These are phyloP conservation scores for Catotricha subobsoleta DNA, from an alignment of 2,888 invertebrate genomes.

Conservation along the genomic window DNA sequence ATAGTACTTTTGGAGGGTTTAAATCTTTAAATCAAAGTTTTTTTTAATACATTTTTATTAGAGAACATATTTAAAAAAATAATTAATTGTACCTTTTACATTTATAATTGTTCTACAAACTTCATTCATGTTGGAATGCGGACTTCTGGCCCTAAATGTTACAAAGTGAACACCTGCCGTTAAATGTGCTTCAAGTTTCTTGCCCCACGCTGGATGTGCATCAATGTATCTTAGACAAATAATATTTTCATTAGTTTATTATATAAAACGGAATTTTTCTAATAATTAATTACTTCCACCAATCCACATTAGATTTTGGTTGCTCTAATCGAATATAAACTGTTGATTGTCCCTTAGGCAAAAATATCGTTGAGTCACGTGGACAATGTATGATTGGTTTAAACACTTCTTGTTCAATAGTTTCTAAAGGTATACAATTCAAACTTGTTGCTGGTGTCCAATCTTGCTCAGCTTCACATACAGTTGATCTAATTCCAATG, in stretches of 20 bases:
- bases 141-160: slow-evolving; percentile 39
- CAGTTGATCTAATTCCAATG: slow-evolving; percentile 18
- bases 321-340: slow-evolving; percentile 30
- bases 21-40: too few species aligned
- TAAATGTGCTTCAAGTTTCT: slow-evolving; percentile 37
- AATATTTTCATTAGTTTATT: not conserved
- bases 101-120: slow-evolving; percentile 41
- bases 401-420: slow-evolving; percentile 21
- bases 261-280: not conserved
- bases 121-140: slow-evolving; percentile 34
- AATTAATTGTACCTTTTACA: slow-evolving; percentile 30
- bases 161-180: slow-evolving; percentile 39
- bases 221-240: slow-evolving; percentile 33
- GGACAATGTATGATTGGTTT: slow-evolving; percentile 46
- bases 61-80: not conserved
- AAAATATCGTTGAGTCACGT: slow-evolving; percentile 36
- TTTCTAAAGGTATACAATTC: slow-evolving; percentile 17
- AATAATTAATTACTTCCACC: slow-evolving; percentile 36
- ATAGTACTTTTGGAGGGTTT: slow-evolving; percentile 33
- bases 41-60: too few species aligned
- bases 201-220: slow-evolving; percentile 43
- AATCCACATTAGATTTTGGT: slow-evolving; percentile 45
- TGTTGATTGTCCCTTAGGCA: slow-evolving; percentile 28
- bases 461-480: slow-evolving; percentile 21
- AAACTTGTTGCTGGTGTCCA: slow-evolving; percentile 25